Percentiles rank a stretch among this genome's conserved stretches.
These are phyloP conservation scores for Pristionchus maxplancki DNA, from an alignment of 2,888 invertebrate species.

Conservation along the genomic window DNA sequence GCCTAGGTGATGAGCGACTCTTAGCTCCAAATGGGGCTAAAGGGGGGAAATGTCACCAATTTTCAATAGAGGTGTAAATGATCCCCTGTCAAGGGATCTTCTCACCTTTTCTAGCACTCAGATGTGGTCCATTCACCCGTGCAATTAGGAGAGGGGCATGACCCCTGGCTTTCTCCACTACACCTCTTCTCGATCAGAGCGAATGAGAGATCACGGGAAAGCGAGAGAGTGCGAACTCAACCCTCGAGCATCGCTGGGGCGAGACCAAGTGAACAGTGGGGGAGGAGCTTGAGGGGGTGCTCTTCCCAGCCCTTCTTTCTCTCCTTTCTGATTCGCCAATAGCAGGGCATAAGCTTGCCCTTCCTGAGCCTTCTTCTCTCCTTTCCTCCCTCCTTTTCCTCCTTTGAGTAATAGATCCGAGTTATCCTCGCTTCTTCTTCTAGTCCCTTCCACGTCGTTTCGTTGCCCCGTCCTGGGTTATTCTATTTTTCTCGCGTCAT, in stretches of 20 bases:
- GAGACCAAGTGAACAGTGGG: neutral
- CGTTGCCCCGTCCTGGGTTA: neutral
- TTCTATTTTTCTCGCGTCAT: neutral
- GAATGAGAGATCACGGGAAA: neutral
- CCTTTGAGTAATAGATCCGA: constrained; percentile 38
- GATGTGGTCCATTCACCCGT: neutral
- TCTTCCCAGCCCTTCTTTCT: neutral
- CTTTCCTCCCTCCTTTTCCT: neutral
- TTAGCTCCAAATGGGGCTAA: too few relatives aligned
- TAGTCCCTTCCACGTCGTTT: too few relatives aligned
- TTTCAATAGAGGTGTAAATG: neutral
- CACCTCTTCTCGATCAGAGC: neutral
- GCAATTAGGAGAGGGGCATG: neutral
- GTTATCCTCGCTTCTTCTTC: constrained; percentile 16
- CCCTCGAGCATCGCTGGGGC: neutral
- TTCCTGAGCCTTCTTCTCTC: neutral
- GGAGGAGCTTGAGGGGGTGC: neutral
- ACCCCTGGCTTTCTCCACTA: neutral
- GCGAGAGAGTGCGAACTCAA: neutral
- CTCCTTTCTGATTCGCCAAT: neutral
- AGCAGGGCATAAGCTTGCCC: neutral
- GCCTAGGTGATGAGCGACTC: too few relatives aligned
- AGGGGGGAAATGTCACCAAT: too few relatives aligned
- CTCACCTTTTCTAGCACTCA: neutral
- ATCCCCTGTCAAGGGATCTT: neutral